Evolutionary conservation across 2,888 invertebrate genomes (phyloP).

Genomic region (Isoperla grammatica): DNA sequence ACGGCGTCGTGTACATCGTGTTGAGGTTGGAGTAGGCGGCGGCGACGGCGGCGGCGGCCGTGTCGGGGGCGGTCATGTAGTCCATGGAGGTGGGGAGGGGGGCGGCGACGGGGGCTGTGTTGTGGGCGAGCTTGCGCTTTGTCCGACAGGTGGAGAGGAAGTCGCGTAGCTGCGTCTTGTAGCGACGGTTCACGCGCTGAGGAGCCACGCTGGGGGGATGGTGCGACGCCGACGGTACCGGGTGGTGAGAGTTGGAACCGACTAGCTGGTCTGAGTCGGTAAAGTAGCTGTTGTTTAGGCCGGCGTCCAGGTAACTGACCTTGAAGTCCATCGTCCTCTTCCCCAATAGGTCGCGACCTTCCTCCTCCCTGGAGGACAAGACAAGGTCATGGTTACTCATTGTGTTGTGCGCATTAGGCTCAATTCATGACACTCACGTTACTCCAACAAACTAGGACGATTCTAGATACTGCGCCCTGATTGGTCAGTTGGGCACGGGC

Average conservation of each 20-base stretch:
- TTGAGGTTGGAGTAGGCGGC: conserved; percentile 46
- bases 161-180: conserved; percentile 90
- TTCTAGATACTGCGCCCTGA: too few species aligned
- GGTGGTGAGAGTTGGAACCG: conserved; percentile 28
- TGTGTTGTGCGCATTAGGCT: too few species aligned
- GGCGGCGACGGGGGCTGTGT: conserved; percentile 39
- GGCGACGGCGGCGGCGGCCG: conserved; percentile 50
- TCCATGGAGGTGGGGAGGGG: conserved; percentile 23
- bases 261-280: conserved; percentile 79
- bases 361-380: conserved; percentile 80
- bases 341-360: conserved; percentile 93
- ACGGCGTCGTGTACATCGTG: conserved; percentile 69
- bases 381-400: too few species aligned
- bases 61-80: conserved; percentile 37
- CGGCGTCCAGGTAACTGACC: conserved; percentile 94
- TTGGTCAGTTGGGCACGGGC: too few species aligned
- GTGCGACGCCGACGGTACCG: conserved; percentile 31
- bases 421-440: too few species aligned
- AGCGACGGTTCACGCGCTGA: conserved; percentile 78
- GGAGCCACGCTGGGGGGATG: conserved; percentile 44
- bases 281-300: conserved; percentile 85
- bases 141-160: conserved; percentile 88
- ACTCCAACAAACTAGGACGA: too few species aligned
- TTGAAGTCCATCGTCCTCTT: conserved; percentile 99
- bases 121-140: conserved; percentile 56